Evolutionary conservation across 2,888 invertebrate genomes (phyloP), one percentile per base, ranked within the genome.

Genomic region (Eulithis prunata): DNA sequence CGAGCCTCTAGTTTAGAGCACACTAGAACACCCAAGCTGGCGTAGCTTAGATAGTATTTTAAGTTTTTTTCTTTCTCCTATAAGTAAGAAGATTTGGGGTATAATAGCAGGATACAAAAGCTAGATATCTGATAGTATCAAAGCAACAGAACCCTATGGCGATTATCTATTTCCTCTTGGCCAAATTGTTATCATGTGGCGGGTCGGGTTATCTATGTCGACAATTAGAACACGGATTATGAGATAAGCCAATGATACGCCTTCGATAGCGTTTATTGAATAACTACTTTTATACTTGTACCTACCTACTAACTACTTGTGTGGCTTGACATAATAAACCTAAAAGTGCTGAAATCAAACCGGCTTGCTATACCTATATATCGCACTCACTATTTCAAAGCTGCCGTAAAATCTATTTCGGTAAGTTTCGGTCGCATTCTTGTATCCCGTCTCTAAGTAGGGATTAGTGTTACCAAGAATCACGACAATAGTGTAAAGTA

Each of bases 181-280:
- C 41, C 21, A 4, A 51, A 7, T 28, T 21, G 53, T 45, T 60
- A 61, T 55, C 62, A n/a, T 10, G 32, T 43, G 54, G 55, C 49
- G 57, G 12, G 47, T 46, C 21, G 45, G 67, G 70, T 70, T 70
- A 68, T 68, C 70, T 41, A 13, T 21, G 13, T 14, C 32, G 63
- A 59, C 65, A 70, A 61, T 58, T 14, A 32, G 13, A 10, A 55
- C 68, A 63, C 58, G 53, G 68, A 68, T 64, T 62, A 61, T 57
- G 45, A 12, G 41, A 58, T 58, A 58, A 52, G 36, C 36, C 2
- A 47, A 13, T 11, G 41, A 58, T 58, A 58, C 32, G 36, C 52
- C 13, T 13, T 8, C 47, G n/a, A 47, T 14, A 13, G 14, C 3
- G 13, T 8, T 8, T 41, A 41, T 41, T 10, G 41, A 41, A 45